phyloP scores from a whole-genome alignment of 2,797 vertebrate species.

The Allobates femoralis region DNA sequence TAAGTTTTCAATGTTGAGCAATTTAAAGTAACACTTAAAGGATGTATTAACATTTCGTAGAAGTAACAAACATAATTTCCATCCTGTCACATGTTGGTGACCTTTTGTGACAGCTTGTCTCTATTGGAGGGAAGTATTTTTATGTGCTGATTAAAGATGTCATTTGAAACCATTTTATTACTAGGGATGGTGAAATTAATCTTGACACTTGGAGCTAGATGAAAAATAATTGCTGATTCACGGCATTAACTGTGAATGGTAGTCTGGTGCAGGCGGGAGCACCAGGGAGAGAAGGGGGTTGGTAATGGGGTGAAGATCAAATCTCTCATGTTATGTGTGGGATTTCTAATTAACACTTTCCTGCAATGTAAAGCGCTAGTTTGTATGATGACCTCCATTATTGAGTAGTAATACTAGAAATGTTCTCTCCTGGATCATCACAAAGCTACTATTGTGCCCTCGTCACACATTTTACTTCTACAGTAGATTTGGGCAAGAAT shows the following conservation, averaged over 20 bases:
- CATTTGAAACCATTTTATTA: constrained; percentile 94
- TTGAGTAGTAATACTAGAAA: neutral
- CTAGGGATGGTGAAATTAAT: constrained; percentile 84
- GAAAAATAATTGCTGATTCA: constrained; percentile 92
- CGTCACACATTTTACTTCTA: neutral
- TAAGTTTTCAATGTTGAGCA: neutral
- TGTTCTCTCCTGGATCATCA: neutral
- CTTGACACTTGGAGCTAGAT: constrained; percentile 85
- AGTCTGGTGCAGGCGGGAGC: constrained; percentile 68
- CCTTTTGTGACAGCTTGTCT: constrained; percentile 89
- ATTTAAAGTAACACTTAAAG: constrained; percentile 73
- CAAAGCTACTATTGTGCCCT: neutral
- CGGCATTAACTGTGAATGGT: constrained; percentile 74
- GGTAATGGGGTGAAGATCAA: constrained; percentile 61
- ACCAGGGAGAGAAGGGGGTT: constrained; percentile 63
- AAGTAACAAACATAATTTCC: constrained; percentile 86
- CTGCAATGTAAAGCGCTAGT: neutral
- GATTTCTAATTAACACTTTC: constrained; percentile 48
- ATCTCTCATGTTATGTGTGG: constrained; percentile 50
- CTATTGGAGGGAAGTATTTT: constrained; percentile 83
- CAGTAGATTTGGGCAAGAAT: neutral
- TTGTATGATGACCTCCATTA: neutral
- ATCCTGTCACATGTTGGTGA: constrained; percentile 88
- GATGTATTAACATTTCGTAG: constrained; percentile 87
- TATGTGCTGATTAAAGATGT: constrained; percentile 89